Evolutionary conservation across 2,113 vertebrate species (phyloP).

Genomic region (Hystrix brachyura): DNA sequence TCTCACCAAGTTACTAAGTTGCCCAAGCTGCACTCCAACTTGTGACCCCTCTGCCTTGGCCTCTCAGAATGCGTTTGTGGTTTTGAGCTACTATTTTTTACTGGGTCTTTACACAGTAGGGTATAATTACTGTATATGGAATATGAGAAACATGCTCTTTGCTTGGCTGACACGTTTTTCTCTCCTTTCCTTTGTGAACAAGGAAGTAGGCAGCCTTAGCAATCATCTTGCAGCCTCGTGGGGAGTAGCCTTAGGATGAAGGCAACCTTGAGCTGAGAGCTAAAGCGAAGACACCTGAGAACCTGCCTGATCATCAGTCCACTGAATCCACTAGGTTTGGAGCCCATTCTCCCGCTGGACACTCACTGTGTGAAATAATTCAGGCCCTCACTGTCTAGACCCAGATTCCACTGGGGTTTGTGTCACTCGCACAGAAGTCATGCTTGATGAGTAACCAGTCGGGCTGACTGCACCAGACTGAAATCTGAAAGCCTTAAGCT

Average conservation of each 20-base stretch:
- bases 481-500: background rate
- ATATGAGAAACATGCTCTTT: background rate
- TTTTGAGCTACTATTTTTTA: background rate
- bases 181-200: background rate
- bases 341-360: background rate
- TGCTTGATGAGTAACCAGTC: background rate
- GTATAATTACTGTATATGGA: background rate
- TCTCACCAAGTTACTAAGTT: background rate
- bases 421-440: rapidly evolving
- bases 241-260: background rate
- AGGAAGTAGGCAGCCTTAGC: background rate
- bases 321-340: too few relatives aligned
- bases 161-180: background rate
- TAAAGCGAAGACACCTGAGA: background rate
- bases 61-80: background rate
- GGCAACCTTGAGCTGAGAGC: background rate
- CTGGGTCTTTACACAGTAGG: background rate
- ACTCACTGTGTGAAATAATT: background rate
- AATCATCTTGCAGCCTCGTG: background rate
- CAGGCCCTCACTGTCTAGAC: background rate
- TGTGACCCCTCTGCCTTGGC: background rate
- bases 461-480: background rate
- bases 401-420: background rate
- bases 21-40: background rate
- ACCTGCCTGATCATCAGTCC: background rate